A percentile compares a stretch with the other conserved stretches of the same genome.
phyloP scores from a whole-genome alignment of 2,888 invertebrate genomes.

The Heliconius sara region DNA sequence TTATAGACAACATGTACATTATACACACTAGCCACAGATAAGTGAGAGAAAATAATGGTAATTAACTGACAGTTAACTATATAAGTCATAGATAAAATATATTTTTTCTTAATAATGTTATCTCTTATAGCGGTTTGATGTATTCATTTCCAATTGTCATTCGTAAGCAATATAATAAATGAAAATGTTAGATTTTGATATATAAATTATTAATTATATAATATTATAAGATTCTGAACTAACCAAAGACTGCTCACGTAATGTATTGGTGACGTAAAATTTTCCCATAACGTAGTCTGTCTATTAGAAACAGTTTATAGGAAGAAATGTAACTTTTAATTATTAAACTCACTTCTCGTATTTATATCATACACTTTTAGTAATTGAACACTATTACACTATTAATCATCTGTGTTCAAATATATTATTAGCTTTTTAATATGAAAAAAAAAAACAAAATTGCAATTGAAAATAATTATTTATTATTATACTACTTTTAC shows the following conservation, averaged over 20 bases:
- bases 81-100: conserved; percentile 26
- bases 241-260: conserved; percentile 46
- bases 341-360: neutral
- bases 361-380: neutral
- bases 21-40: conserved; percentile 9
- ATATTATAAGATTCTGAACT: conserved; percentile 26
- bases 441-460: neutral
- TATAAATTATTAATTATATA: conserved; percentile 23
- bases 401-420: neutral
- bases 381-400: too few relatives aligned
- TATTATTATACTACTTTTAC: too few relatives aligned
- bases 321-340: neutral
- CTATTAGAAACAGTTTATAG: too few relatives aligned
- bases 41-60: conserved; percentile 11
- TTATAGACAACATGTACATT: conserved; percentile 22
- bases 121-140: conserved; percentile 33
- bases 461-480: neutral
- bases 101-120: conserved; percentile 12
- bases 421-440: too few relatives aligned
- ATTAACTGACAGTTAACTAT: conserved; percentile 4
- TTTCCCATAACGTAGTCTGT: conserved; percentile 35
- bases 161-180: conserved; percentile 31
- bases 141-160: conserved; percentile 31
- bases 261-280: conserved; percentile 37
- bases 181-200: conserved; percentile 35